Evolutionary conservation across 1,140 invertebrate species (phyloP), one percentile per base, ranked within the genome.

Genomic region (Drosophila santomea): DNA sequence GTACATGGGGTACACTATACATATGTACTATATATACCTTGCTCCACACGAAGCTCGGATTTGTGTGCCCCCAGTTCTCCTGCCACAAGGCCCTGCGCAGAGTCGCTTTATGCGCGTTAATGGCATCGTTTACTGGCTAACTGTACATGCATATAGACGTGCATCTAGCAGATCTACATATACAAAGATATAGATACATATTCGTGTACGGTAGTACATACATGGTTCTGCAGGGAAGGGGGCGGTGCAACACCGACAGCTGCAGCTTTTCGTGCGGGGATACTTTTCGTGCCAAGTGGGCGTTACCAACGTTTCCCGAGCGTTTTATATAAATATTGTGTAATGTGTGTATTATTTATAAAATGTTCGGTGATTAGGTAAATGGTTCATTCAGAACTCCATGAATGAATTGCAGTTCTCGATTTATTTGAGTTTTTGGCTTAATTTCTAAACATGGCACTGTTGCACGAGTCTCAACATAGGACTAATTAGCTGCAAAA

Each of bases 61-160:
- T 59, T 74, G 20, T 62, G 39, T 38, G 41, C 25, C 56, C 51
- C 56, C 47, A 39, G 12, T 15, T n/a, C 61, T 66, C 64, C 61
- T 48, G 59, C 59, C 54, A 54, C 66, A 38, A 67, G 67, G 56
- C 67, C 57, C 56, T 89, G 84, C 84, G 84, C 84, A 89, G 85
- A 78, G 66, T 79, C 66, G 39, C 73, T 89, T 89, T 89, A 89
- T 89, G 84, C 85, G 84, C 84, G 84, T 89, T 89, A 89, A 89
- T 89, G 80, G 84, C 85, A 89, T 84, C 84, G 84, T 89, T 89
- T 89, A 89, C 84, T 89, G 84, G 84, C 85, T 89, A 89, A 89
- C 84, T 89, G 84, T 78, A 85, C 67, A 68, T 69, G 52, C 67
- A 69, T 48, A 69, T 68, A 80, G 28, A 80, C 51, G 38, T 69